Percentiles rank a stretch among this genome's conserved stretches.
Evolutionary conservation across 2,888 invertebrate species (phyloP).

Genomic region (Brenthis hecate): DNA sequence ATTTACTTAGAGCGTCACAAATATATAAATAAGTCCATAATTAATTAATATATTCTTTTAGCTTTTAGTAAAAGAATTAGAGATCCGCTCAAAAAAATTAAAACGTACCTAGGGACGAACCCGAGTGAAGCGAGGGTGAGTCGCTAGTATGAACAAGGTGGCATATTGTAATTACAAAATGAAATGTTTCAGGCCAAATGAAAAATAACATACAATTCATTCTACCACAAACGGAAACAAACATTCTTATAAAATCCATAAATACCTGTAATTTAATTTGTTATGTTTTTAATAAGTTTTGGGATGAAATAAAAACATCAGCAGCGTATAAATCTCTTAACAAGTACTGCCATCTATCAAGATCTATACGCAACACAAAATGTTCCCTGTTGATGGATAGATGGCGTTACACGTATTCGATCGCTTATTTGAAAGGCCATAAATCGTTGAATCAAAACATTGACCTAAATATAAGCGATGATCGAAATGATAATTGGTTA

Average conservation of each 20-base stretch:
- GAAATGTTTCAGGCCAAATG: too few relatives aligned
- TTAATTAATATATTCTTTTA: too few relatives aligned
- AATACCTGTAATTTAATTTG: conserved; percentile 8
- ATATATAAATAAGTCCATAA: too few relatives aligned
- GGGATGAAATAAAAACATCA: conserved; percentile 68
- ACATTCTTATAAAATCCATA: neutral
- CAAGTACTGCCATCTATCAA: conserved; percentile 76
- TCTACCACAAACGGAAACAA: neutral
- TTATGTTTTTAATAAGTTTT: conserved; percentile 38
- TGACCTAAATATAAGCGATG: conserved; percentile 41
- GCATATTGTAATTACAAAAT: too few relatives aligned
- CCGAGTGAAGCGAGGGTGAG: too few relatives aligned
- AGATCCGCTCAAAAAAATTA: too few relatives aligned
- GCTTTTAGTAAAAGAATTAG: too few relatives aligned
- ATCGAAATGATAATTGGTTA: conserved; percentile 34
- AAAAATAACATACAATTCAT: too few relatives aligned
- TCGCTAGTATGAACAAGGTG: too few relatives aligned
- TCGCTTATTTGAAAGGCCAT: conserved; percentile 40
- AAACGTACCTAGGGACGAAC: too few relatives aligned
- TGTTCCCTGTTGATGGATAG: conserved; percentile 71
- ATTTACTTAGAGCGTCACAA: too few relatives aligned
- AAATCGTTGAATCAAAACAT: conserved; percentile 44
- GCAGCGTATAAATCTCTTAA: conserved; percentile 64
- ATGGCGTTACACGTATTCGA: conserved; percentile 57
- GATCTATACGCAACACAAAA: conserved; percentile 58